Evolutionary conservation across 2,113 vertebrate species (phyloP), one percentile per base, ranked within the genome.

Genomic region (Rhagologus leucostigma): DNA sequence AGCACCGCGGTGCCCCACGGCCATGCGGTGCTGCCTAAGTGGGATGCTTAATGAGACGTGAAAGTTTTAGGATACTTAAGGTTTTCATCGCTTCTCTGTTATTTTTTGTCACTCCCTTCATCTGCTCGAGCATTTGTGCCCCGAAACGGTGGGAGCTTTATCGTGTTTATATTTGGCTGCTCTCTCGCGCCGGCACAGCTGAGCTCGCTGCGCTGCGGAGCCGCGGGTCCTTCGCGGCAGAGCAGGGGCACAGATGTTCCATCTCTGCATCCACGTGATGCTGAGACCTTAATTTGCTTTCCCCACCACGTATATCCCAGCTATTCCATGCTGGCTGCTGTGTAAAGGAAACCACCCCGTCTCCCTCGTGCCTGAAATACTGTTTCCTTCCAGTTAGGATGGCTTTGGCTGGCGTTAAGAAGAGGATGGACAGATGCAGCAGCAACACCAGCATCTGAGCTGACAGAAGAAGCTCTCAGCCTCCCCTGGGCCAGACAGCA

Each of bases 11-110:
- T 27, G 65, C 73, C 75, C 82, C 55, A 13, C 11, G 41, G 83
- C 82, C 89, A n/a, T 1, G 0, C 11, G 2, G 92, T 15, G 13
- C 93, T 91, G 88, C 84, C 60, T 80, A 75, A 81, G 63, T 26
- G 68, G 21, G 71, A 68, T 92, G 90, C 47, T 93, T 82, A 87
- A 91, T 87, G 88, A 93, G 94, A 87, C 18, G 17, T 68, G 87
- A 92, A 87, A 74, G 69, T 80, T 88, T 84, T 33, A 69, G 55
- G 95, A 89, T 82, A 76, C 93, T 84, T 71, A 79, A 91, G 70
- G 81, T 93, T 94, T 94, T 90, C 27, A 12, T 44, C 0, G 2
- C 33, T 67, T 64, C 91, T 64, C 39, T 14, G n/a, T 62, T 59
- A 49, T 50, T 74, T 49, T 86, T 75, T 85, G 83, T 82, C 94